Percentiles rank a stretch among this genome's conserved stretches.
phyloP scores from a whole-genome alignment of 23 tunicate species.

The Ascidia mentula region DNA sequence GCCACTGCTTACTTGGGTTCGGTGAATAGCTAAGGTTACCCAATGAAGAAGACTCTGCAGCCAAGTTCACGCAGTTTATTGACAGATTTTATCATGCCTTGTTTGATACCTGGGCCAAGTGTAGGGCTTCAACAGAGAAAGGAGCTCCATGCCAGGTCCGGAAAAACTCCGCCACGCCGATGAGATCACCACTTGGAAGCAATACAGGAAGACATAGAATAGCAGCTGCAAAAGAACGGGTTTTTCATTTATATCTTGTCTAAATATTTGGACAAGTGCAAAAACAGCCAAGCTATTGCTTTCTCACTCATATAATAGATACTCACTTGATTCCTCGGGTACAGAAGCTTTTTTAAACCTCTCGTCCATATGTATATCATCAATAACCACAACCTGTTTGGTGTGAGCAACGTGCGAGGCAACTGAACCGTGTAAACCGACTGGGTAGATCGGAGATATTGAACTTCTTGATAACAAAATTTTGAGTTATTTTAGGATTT shows the following conservation, averaged over 20 bases:
- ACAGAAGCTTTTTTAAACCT: slow-evolving; percentile 71
- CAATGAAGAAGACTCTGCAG: slow-evolving; percentile 52
- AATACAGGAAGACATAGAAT: slow-evolving; percentile 69
- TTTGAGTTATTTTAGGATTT: too few species aligned
- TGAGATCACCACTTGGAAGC: slow-evolving; percentile 51
- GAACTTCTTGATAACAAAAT: not conserved
- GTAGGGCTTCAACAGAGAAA: slow-evolving; percentile 31
- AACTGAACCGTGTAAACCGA: slow-evolving; percentile 53
- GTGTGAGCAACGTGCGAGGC: slow-evolving; percentile 78
- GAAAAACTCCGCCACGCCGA: slow-evolving; percentile 71
- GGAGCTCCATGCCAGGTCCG: slow-evolving; percentile 55
- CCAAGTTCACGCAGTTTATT: not conserved
- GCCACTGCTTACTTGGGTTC: slow-evolving; percentile 57
- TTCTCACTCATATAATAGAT: not conserved
- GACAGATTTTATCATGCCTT: too few species aligned
- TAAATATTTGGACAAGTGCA: not conserved
- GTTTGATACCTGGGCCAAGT: slow-evolving; percentile 11
- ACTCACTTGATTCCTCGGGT: slow-evolving; percentile 28
- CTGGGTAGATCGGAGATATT: slow-evolving; percentile 24
- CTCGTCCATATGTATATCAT: slow-evolving; percentile 75
- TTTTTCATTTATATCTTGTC: not conserved
- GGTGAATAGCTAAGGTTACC: slow-evolving; percentile 61
- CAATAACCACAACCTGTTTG: slow-evolving; percentile 32
- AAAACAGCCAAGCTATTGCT: not conserved
- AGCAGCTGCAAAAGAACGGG: not conserved